A percentile compares a stretch with the other conserved stretches of the same genome.
Evolutionary conservation across 2,113 vertebrate genomes (phyloP).

Genomic region (Labeo rohita): DNA sequence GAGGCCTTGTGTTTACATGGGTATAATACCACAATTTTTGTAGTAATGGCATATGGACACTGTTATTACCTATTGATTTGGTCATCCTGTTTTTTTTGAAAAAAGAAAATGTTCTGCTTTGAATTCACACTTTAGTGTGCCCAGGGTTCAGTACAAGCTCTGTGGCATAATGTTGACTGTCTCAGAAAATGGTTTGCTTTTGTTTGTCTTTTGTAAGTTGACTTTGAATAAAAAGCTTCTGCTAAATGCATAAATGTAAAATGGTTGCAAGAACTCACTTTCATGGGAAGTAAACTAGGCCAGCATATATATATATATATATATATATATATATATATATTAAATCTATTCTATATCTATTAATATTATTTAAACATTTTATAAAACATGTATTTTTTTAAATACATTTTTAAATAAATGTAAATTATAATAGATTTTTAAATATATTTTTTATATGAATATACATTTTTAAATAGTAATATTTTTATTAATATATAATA

Average conservation of each 20-base stretch:
- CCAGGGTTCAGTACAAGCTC: neutral
- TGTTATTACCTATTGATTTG: neutral
- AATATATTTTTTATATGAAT: no score
- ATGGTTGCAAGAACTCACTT: neutral
- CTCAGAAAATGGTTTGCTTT: neutral
- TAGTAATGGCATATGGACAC: neutral
- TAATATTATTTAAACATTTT: neutral
- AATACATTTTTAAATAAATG: no score
- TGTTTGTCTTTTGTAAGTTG: neutral
- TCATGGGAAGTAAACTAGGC: neutral
- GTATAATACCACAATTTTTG: neutral
- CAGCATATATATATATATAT: neutral
- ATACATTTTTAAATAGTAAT: no score
- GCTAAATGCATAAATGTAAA: neutral
- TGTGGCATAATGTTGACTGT: neutral
- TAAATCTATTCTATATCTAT: neutral
- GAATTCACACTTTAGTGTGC: neutral
- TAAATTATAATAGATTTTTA: no score
- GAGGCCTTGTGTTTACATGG: conserved; percentile 1
- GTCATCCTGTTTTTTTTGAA: neutral
- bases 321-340: neutral
- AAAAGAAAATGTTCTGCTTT: neutral
- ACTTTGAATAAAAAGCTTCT: neutral
- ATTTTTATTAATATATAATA: no score
- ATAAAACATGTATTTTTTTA: no score